These are phyloP conservation scores for Falco naumanni DNA, from an alignment of 2,797 vertebrate genomes.

Conservation along the genomic window DNA sequence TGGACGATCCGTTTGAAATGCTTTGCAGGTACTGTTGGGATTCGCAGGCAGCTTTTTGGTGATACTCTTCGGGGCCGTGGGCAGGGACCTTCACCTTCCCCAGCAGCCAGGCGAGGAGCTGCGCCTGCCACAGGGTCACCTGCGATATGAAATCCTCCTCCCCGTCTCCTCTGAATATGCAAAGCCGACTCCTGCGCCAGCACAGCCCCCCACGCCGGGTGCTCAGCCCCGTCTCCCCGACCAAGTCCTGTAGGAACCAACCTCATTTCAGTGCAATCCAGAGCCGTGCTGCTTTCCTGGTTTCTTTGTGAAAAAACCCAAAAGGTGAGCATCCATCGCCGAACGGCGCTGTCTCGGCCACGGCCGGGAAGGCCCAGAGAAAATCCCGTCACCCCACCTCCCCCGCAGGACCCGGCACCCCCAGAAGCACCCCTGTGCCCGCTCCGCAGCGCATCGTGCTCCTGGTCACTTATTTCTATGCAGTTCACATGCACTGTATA, in stretches of 20 bases:
- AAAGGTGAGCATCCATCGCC: neutral
- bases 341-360: neutral
- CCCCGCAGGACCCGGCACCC: neutral
- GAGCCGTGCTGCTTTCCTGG: neutral
- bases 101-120: neutral
- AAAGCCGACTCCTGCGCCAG: neutral
- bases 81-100: neutral
- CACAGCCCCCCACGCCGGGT: accelerated
- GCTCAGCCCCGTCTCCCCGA: neutral
- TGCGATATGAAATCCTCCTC: neutral
- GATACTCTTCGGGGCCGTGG: neutral
- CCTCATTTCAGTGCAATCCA: neutral
- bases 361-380: neutral
- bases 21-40: neutral
- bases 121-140: neutral
- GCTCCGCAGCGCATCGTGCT: accelerated
- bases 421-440: accelerated
- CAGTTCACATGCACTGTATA: neutral
- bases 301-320: neutral
- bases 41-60: neutral
- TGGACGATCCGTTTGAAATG: neutral
- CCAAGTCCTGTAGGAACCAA: neutral
- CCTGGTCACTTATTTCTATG: neutral
- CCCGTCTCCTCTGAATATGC: neutral
- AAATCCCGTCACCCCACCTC: neutral